Percentiles rank a stretch among this genome's conserved stretches.
Evolutionary conservation across 1,140 invertebrate species (phyloP).

Genomic region (Chironomus tepperi): DNA sequence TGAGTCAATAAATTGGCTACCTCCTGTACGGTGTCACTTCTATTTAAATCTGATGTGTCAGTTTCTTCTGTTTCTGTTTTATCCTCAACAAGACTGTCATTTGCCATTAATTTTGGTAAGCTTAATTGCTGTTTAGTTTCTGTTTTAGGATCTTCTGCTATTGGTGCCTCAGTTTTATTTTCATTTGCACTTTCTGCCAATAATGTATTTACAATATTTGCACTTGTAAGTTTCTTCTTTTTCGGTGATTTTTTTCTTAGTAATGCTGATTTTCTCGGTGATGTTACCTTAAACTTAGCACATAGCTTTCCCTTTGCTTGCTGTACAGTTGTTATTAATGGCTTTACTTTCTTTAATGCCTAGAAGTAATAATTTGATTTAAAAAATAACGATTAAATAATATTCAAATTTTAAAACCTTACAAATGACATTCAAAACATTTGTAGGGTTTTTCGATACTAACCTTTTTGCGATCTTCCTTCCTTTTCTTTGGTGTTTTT

Average conservation of each 20-base stretch:
- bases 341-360: neutral
- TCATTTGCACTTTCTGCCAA: neutral
- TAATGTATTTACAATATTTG: neutral
- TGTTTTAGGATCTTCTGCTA: neutral
- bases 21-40: constrained; percentile 16
- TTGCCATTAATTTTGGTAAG: neutral
- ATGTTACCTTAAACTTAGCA: neutral
- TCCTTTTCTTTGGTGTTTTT: neutral
- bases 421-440: no score
- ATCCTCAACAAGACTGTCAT: neutral
- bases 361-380: no score
- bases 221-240: neutral
- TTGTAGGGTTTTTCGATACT: neutral
- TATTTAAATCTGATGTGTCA: neutral
- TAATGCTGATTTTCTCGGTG: neutral
- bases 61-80: neutral
- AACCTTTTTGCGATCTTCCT: neutral
- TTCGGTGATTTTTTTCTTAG: neutral
- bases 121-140: neutral
- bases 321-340: neutral
- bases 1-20: neutral
- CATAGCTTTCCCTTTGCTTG: neutral
- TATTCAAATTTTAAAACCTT: no score
- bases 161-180: neutral
- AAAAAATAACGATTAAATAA: no score